These are phyloP conservation scores for Tupiocoris notatus DNA, from an alignment of 2,888 invertebrate species.

Conservation along the genomic window DNA sequence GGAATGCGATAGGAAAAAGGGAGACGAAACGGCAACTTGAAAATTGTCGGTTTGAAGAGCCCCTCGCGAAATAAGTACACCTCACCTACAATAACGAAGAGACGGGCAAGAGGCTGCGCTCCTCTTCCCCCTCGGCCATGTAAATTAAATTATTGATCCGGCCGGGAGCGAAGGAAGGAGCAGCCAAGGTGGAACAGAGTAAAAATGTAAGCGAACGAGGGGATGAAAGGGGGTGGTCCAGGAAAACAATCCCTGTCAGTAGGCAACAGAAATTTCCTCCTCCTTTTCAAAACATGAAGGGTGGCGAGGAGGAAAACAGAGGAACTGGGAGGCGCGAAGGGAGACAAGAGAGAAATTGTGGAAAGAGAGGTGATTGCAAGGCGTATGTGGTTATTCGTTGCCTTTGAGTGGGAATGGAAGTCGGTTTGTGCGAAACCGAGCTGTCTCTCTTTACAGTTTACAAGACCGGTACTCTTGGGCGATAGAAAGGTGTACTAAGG, in stretches of 20 bases:
- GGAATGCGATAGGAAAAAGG: slow-evolving; percentile 3
- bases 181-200: slow-evolving; percentile 41
- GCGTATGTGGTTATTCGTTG: no score
- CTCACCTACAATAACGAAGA: background rate
- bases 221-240: slow-evolving; percentile 6
- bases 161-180: background rate
- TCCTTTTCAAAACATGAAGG: background rate
- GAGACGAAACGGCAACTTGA: slow-evolving; percentile 29
- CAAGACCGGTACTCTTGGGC: background rate
- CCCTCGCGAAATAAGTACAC: no score
- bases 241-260: slow-evolving; percentile 42
- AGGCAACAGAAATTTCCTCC: background rate
- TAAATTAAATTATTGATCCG: slow-evolving; percentile 45
- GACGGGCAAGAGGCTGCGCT: background rate
- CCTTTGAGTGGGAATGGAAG: background rate
- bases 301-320: slow-evolving; percentile 4
- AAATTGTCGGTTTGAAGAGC: slow-evolving; percentile 34
- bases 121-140: slow-evolving; percentile 18
- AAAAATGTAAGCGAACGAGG: slow-evolving; percentile 35
- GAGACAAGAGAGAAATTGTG: background rate
- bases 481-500: background rate
- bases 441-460: no score
- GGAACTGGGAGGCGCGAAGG: background rate
- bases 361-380: background rate
- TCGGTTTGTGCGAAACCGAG: background rate